These are phyloP conservation scores for Gymnoscopelus microlampas DNA, from an alignment of 2,797 vertebrate species.

Conservation along the genomic window DNA sequence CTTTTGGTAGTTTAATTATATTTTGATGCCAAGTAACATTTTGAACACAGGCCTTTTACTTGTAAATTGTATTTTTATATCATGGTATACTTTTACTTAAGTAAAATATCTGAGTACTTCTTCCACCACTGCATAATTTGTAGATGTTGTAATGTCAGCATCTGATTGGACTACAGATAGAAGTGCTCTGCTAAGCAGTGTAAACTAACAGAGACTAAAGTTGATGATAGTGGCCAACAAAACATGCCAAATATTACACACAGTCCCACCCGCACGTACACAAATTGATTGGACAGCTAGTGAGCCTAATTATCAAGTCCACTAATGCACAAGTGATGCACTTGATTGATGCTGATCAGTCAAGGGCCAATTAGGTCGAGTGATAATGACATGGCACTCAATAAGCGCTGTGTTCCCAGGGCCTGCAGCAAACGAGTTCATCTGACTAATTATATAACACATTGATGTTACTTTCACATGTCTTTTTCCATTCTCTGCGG, in stretches of 20 bases:
- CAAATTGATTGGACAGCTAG: constrained; percentile 26
- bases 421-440: neutral
- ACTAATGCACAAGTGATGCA: constrained; percentile 33
- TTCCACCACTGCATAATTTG: no score
- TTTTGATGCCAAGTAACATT: no score
- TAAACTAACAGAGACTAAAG: constrained; percentile 22
- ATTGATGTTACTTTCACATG: no score
- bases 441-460: neutral
- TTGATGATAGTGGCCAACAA: constrained; percentile 44
- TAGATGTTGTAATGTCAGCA: no score
- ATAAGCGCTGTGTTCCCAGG: constrained; percentile 7
- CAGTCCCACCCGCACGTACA: constrained; percentile 30
- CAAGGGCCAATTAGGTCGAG: constrained; percentile 19
- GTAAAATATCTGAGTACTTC: no score
- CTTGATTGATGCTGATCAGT: constrained; percentile 45
- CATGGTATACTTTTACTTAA: no score
- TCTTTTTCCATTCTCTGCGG: no score
- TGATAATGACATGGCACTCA: constrained; percentile 31
- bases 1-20: no score
- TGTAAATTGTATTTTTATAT: no score
- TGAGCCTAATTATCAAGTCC: constrained; percentile 12
- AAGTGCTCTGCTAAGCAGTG: constrained; percentile 42
- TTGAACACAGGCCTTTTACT: no score
- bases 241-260: constrained; percentile 59
- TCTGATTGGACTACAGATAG: no score